Evolutionary conservation across 2,113 vertebrate species (phyloP).

Genomic region (Solenodon paradoxus): DNA sequence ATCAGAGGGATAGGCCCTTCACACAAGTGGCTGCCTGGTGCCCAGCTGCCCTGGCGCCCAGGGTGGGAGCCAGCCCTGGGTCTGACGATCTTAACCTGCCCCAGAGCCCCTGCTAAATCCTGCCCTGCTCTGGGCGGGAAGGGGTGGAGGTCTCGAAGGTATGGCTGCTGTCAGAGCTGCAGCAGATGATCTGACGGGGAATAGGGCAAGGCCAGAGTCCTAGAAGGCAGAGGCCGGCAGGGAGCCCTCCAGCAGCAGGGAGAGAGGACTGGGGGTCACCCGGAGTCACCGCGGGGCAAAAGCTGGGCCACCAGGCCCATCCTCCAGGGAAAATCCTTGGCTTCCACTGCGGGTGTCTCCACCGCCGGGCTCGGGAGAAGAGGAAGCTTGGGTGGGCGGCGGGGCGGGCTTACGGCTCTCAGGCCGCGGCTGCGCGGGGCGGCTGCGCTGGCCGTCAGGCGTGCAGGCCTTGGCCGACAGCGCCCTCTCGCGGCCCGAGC

Average conservation of each 20-base stretch:
- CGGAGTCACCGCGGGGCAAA: not conserved
- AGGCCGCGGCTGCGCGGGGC: not conserved
- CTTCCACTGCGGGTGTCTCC: not conserved
- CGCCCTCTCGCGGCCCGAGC: constrained; percentile 88
- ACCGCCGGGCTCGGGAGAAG: not conserved
- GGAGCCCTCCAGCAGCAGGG: not conserved
- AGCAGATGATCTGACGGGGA: not conserved
- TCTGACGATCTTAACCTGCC: not conserved
- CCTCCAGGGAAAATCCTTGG: not conserved
- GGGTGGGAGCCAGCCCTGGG: not conserved
- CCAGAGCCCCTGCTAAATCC: not conserved
- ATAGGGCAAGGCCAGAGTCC: not conserved
- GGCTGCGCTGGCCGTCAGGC: constrained; percentile 82
- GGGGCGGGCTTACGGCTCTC: not conserved
- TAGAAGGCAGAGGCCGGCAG: not conserved
- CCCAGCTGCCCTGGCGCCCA: not conserved
- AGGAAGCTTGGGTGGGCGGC: not conserved
- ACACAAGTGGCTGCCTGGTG: not conserved
- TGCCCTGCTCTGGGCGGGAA: not conserved
- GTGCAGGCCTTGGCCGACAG: constrained; percentile 95
- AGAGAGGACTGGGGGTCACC: not conserved
- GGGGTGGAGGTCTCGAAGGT: not conserved
- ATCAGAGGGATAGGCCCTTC: not conserved
- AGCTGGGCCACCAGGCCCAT: not conserved
- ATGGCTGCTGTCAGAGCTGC: not conserved